phyloP scores from a whole-genome alignment of 2,797 vertebrate genomes.

The Ctenosaura bakeri region DNA sequence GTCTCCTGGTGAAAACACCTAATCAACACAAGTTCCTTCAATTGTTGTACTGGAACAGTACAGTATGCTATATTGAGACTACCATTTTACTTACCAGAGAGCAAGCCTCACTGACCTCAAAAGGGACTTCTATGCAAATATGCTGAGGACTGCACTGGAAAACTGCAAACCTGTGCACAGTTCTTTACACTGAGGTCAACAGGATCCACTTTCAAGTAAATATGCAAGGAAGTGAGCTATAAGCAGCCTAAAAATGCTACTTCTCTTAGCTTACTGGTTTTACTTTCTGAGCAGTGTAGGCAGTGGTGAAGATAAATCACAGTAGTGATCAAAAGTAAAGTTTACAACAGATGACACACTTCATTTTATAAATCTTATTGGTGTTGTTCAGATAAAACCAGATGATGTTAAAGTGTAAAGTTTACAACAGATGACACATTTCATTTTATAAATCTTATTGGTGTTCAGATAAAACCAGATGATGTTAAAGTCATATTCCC shows the following conservation, averaged over 20 bases:
- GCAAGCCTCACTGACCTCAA: neutral
- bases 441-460: neutral
- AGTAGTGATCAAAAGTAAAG: neutral
- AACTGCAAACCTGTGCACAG: no score
- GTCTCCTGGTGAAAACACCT: slow-evolving; percentile 11
- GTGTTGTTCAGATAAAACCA: neutral
- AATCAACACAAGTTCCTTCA: neutral
- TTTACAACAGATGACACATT: neutral
- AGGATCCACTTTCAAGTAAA: neutral
- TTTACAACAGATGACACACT: neutral
- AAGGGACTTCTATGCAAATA: neutral
- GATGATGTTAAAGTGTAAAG: neutral
- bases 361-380: neutral
- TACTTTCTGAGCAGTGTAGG: neutral
- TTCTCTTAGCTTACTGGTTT: neutral
- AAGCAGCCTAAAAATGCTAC: neutral
- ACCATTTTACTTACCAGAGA: neutral
- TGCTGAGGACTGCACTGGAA: neutral
- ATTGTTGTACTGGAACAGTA: neutral
- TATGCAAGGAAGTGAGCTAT: neutral
- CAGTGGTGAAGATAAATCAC: neutral
- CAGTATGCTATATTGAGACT: neutral
- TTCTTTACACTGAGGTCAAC: neutral
- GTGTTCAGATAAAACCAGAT: neutral
- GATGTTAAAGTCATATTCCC: neutral